Percentiles rank a stretch among this genome's conserved stretches.
phyloP scores from a whole-genome alignment of 2,888 invertebrate genomes.

The Ligdia adustata region DNA sequence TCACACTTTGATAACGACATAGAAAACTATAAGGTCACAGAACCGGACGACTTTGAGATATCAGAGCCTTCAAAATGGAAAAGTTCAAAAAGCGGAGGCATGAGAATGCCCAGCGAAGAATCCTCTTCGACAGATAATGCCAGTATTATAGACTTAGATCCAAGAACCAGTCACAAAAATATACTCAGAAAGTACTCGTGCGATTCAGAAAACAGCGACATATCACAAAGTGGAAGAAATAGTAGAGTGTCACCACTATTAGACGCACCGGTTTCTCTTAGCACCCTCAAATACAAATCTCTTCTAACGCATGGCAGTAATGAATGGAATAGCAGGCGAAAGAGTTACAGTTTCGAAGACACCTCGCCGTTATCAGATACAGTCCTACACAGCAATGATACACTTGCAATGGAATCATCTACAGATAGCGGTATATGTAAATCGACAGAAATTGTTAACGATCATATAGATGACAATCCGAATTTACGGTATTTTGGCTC shows the following conservation, averaged over 20 bases:
- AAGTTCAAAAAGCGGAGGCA: slow-evolving; percentile 85
- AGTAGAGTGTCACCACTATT: slow-evolving; percentile 63
- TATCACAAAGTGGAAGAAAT: slow-evolving; percentile 52
- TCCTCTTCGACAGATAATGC: slow-evolving; percentile 76
- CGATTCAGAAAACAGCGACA: slow-evolving; percentile 67
- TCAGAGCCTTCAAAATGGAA: slow-evolving; percentile 86
- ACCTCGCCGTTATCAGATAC: slow-evolving; percentile 65
- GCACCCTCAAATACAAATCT: slow-evolving; percentile 73
- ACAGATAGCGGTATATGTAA: slow-evolving; percentile 91
- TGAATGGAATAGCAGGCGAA: slow-evolving; percentile 89
- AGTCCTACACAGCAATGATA: slow-evolving; percentile 67
- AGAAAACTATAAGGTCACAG: slow-evolving; percentile 76
- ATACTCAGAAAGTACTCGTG: slow-evolving; percentile 63
- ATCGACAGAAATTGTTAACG: slow-evolving; percentile 86
- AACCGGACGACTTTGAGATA: slow-evolving; percentile 82
- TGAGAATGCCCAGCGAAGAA: slow-evolving; percentile 87
- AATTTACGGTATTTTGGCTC: slow-evolving; percentile 42
- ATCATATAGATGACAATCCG: slow-evolving; percentile 52
- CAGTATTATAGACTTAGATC: slow-evolving; percentile 73
- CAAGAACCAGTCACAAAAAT: slow-evolving; percentile 54
- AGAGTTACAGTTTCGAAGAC: slow-evolving; percentile 89
- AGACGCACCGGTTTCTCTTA: slow-evolving; percentile 65
- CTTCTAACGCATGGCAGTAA: slow-evolving; percentile 68
- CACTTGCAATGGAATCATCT: slow-evolving; percentile 87
- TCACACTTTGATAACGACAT: slow-evolving; percentile 50